Evolutionary conservation across 2,888 invertebrate genomes (phyloP), one percentile per base, ranked within the genome.

Genomic region (Coleophora flavipennella): DNA sequence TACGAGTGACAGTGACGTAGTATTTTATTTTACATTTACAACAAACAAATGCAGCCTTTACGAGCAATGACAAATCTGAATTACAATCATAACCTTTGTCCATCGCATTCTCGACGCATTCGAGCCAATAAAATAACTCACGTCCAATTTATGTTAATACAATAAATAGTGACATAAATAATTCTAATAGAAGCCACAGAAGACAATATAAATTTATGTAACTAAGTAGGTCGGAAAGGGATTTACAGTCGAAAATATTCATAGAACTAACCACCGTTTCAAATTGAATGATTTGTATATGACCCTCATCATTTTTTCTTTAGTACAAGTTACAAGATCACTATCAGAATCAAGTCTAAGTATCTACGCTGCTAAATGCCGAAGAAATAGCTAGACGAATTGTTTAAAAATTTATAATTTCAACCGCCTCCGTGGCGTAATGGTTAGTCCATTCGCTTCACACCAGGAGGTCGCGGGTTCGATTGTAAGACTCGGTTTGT

Each of bases 81-180:
- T 73, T 69, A 79, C 77, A 68, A 74, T 73, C 73, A 74, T 77
- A 77, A 78, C 70, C 77, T 76, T 75, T 76, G 72, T 75, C 68
- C 74, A 64, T 53, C 63, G 74, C 65, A 63, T 70, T 70, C 74
- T 68, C 71, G 63, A 59, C 63, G 75, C 76, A 74, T 74, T 80
- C 66, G 59, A 67, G 55, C 66, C 65, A 77, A 76, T 84, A 81
- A 84, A 83, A 84, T 84, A 83, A 84, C 76, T 83, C 83, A 83
- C 66, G 83, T 78, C 76, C 81, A 84, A 83, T 83, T 84, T 83
- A 84, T 84, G 81, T 83, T 84, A 83, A 81, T 84, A 80, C 75
- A 76, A 83, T 84, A 84, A 83, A 84, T 81, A 81, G 70, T 73
- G 60, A 70, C 77, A 83, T 84, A 83, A 84, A 84, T 83, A 75